Evolutionary conservation across 1,140 invertebrate species (phyloP), one percentile per base, ranked within the genome.

Genomic region (Pachypeltis micranthus): DNA sequence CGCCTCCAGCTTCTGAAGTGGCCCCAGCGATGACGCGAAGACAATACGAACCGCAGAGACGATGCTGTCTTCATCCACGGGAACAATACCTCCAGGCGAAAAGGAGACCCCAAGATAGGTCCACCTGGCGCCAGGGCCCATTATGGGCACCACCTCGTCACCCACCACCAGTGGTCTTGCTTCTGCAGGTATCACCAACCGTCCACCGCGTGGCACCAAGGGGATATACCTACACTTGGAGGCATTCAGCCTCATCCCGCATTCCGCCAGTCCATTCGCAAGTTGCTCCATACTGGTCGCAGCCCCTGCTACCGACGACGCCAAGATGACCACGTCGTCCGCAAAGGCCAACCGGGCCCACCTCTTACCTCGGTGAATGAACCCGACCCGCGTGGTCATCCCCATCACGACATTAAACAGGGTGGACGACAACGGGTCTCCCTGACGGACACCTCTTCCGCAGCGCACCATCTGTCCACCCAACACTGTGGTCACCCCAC

Each of bases 371-470:
- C 29, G n/a, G 14, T 56, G 60, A 2, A 0, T 14, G 10, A 34
- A 62, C 0, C 59, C 61, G 0, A 23, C 23, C 21, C 19, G 28
- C 1, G 24, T 28, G 26, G 67, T 23, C 14, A 69, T 51, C 14
- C 10, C 12, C 10, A 29, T 21, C 14, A 70, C 23, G 12, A 67
- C 24, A 4, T 74, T 73, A 31, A 74, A 75, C 2, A 74, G 63
- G 10, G 72, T 12, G 1, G 67, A 68, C 1, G 67, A 65, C 2
- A 75, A 47, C 0, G 70, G 71, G 55, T 73, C 72, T 0, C 74
- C 71, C 63, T 74, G 74, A 31, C 69, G 68, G 0, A 73, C 72
- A n/a, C 72, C 72, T 7, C 47, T 14, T 54, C 47, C 21, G 21
- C 23, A n/a, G n/a, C n/a, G n/a, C n/a, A n/a, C n/a, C n/a, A n/a